Evolutionary conservation across 2,113 vertebrate genomes (phyloP).

Genomic region (Caretta caretta): DNA sequence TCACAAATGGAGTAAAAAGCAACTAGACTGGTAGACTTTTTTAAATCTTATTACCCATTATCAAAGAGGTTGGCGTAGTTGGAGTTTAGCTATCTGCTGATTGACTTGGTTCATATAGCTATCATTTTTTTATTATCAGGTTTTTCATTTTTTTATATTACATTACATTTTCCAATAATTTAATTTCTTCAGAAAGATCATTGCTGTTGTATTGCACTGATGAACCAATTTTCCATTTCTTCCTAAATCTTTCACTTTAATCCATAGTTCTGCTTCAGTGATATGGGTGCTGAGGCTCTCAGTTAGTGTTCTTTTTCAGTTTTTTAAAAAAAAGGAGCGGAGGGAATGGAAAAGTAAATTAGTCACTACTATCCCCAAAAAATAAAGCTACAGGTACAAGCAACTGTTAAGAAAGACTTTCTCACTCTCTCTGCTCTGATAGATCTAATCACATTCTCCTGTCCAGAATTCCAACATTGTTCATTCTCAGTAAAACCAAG

Average conservation of each 20-base stretch:
- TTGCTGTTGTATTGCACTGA: slow-evolving; percentile 1
- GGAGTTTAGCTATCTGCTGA: background rate
- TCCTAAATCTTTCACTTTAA: slow-evolving; percentile 20
- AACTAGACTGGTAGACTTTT: background rate
- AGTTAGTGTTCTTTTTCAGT: slow-evolving; percentile 13
- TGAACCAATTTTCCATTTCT: background rate
- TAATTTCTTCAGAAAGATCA: slow-evolving; percentile 13
- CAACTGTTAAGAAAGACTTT: background rate
- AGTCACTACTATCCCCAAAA: background rate
- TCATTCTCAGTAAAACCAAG: slow-evolving; percentile 32
- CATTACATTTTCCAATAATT: background rate
- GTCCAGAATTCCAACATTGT: slow-evolving; percentile 31
- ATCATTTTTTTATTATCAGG: background rate
- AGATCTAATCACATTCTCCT: slow-evolving; percentile 38
- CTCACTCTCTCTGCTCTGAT: slow-evolving; percentile 28
- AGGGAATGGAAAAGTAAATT: background rate
- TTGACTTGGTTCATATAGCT: background rate
- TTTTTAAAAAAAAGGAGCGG: background rate
- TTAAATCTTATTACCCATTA: background rate
- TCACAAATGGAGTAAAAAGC: background rate
- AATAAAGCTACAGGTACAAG: background rate
- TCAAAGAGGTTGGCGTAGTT: background rate
- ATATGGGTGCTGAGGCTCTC: background rate
- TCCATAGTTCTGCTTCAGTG: background rate
- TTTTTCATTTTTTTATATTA: background rate